Percentiles rank a stretch among this genome's conserved stretches.
These are phyloP conservation scores for Mustela lutreola DNA, from an alignment of 2,113 vertebrate genomes.

Conservation along the genomic window DNA sequence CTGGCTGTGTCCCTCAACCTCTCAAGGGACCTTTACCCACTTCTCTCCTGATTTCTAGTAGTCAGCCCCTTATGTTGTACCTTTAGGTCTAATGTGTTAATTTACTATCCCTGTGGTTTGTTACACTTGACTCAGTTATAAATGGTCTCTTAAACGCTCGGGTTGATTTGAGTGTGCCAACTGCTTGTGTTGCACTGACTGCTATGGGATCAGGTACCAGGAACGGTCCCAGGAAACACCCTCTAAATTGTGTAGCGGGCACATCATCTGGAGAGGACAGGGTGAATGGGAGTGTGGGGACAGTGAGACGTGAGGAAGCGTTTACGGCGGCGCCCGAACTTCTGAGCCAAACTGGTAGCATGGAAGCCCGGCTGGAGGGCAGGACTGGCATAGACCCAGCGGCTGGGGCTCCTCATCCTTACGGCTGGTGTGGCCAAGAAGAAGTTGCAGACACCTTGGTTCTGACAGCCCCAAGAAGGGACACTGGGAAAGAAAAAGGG, in stretches of 20 bases:
- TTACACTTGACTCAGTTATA: neutral
- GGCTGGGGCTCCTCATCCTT: neutral
- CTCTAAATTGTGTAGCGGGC: neutral
- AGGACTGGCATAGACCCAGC: neutral
- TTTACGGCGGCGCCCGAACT: neutral
- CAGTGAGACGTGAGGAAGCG: neutral
- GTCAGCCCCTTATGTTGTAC: neutral
- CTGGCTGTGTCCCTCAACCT: neutral
- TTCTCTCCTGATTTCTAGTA: constrained; percentile 10
- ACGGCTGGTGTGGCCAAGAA: neutral
- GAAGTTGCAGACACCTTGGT: neutral
- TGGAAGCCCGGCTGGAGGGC: neutral
- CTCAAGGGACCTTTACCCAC: neutral
- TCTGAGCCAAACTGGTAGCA: neutral
- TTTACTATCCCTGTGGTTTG: neutral
- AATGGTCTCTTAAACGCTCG: neutral
- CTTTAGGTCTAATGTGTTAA: neutral
- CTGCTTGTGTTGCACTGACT: neutral
- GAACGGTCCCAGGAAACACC: neutral
- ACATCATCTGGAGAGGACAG: neutral
- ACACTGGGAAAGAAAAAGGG: neutral
- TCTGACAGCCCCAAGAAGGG: neutral
- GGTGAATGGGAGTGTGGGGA: neutral
- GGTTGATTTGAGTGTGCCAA: neutral
- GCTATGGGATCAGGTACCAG: neutral